Evolutionary conservation across 2,797 vertebrate genomes (phyloP).

Genomic region (Sebastes iracundus): DNA sequence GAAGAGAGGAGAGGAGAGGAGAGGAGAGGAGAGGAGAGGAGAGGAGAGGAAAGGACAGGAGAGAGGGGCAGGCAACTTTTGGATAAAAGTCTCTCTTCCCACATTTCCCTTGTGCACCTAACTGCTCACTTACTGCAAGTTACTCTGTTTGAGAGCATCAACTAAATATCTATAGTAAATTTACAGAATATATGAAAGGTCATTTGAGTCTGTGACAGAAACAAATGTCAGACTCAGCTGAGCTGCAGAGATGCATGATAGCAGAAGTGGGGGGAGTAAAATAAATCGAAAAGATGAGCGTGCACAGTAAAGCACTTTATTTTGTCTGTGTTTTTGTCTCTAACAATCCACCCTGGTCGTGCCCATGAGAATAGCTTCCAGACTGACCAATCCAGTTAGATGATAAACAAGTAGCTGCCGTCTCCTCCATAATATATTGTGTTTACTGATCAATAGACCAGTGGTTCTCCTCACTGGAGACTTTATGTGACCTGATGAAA

Average conservation of each 20-base stretch:
- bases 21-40: not conserved
- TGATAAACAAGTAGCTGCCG: constrained; percentile 4
- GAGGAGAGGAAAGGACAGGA: not conserved
- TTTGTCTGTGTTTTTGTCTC: not conserved
- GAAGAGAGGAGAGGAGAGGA: not conserved
- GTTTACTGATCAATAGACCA: constrained; percentile 27
- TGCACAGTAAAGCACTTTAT: not conserved
- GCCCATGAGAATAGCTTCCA: not conserved
- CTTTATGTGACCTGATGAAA: constrained; percentile 32
- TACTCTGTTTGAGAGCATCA: not conserved
- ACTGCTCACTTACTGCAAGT: not conserved
- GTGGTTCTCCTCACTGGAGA: constrained; percentile 16
- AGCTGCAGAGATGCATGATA: not conserved
- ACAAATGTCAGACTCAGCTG: not conserved
- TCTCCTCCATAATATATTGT: constrained; percentile 3
- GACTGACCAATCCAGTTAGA: constrained; percentile 26
- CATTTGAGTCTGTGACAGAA: not conserved
- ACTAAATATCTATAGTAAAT: not conserved
- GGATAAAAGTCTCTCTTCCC: too few species aligned
- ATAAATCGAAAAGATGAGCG: not conserved
- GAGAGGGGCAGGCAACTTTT: not conserved
- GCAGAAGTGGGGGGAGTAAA: not conserved
- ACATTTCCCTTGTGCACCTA: not conserved
- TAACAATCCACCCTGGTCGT: not conserved
- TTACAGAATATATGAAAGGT: not conserved